These are phyloP conservation scores for Phymorhynchus buccinoides DNA, from an alignment of 1,140 invertebrate genomes.

Conservation along the genomic window DNA sequence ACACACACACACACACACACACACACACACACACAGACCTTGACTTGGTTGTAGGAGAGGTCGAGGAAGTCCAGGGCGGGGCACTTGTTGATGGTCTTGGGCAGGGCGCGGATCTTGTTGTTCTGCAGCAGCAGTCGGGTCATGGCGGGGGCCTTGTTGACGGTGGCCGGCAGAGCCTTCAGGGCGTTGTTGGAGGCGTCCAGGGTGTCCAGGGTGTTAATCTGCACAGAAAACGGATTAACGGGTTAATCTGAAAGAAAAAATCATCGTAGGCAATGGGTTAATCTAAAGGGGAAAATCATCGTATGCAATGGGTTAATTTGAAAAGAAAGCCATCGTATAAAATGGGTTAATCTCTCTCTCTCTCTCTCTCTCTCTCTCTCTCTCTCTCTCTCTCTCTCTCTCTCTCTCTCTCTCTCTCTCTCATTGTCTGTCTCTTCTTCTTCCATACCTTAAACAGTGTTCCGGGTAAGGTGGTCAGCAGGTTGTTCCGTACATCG, in stretches of 20 bases:
- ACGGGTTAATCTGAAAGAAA: no score
- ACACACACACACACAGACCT: slow-evolving; percentile 16
- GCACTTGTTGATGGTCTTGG: slow-evolving; percentile 66
- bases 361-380: no score
- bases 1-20: no score
- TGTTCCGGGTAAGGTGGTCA: slow-evolving; percentile 60
- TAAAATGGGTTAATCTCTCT: no score
- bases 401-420: not conserved
- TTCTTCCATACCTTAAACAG: slow-evolving; percentile 44
- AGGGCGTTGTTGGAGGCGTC: slow-evolving; percentile 62
- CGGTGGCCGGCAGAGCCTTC: slow-evolving; percentile 62
- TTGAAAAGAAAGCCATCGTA: no score
- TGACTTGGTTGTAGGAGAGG: slow-evolving; percentile 64
- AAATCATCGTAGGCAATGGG: no score
- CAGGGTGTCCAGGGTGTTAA: slow-evolving; percentile 59
- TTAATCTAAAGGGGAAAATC: no score
- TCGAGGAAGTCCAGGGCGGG: slow-evolving; percentile 56
- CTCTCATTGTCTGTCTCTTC: no score
- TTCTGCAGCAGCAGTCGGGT: slow-evolving; percentile 56
- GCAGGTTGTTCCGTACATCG: slow-evolving; percentile 61
- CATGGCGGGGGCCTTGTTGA: slow-evolving; percentile 60
- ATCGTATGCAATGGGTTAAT: no score
- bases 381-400: not conserved
- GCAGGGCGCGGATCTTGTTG: slow-evolving; percentile 66
- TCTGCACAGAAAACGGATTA: no score